These are phyloP conservation scores for Spatulosminthurus flaviceps DNA, from an alignment of 2,888 invertebrate genomes.

Conservation along the genomic window DNA sequence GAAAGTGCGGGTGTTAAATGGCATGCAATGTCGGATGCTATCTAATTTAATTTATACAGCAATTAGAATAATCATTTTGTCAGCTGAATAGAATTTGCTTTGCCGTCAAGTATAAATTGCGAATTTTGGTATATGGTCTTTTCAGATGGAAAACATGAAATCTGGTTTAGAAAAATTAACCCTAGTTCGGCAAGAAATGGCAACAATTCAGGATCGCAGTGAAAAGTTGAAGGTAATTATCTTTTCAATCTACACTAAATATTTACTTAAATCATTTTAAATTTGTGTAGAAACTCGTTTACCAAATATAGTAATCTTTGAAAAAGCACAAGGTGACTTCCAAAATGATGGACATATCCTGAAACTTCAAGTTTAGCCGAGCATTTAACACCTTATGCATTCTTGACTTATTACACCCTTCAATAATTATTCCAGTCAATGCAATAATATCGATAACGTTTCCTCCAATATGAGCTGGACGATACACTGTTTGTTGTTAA, in stretches of 20 bases:
- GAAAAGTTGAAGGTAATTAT: conserved; percentile 56
- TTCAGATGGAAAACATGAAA: conserved; percentile 59
- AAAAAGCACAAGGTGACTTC: not conserved
- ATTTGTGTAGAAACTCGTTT: not conserved
- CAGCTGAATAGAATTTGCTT: not conserved
- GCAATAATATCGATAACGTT: no score
- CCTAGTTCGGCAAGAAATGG: conserved; percentile 61
- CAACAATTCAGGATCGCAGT: conserved; percentile 58
- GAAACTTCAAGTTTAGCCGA: not conserved
- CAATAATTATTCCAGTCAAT: no score
- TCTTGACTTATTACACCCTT: no score
- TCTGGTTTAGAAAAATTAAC: conserved; percentile 59
- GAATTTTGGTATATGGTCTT: no score
- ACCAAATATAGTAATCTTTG: not conserved
- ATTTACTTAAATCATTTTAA: no score
- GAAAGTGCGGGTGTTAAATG: no score
- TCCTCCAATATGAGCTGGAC: no score
- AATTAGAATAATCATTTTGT: not conserved
- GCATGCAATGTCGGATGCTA: no score
- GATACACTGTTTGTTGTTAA: no score
- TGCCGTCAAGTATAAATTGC: not conserved
- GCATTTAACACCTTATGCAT: no score
- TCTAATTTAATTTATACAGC: not conserved
- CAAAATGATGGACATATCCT: not conserved
- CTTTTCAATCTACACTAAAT: not conserved